Conservation (phyloP, 2,797 vertebrate species). For the Philypnodon macrostomus region DNA sequence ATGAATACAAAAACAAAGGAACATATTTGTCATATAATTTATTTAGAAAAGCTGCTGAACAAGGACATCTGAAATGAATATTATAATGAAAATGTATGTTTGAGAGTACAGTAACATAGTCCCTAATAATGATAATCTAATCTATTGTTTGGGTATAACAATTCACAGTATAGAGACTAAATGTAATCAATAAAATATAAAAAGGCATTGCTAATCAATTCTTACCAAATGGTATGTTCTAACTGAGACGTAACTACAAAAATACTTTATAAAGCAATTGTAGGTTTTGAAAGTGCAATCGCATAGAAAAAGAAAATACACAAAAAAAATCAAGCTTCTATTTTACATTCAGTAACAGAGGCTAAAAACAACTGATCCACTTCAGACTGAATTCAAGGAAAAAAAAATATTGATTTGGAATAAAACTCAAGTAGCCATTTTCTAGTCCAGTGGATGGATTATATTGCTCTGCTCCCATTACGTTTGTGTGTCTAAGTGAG, state of each 20-base stretch:
- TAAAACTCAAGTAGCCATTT: background rate
- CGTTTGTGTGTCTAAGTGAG: conserved; percentile 5
- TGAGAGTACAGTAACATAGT: too few species aligned
- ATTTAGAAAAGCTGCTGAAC: too few species aligned
- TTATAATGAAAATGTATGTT: too few species aligned
- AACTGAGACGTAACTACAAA: background rate
- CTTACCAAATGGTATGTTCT: background rate
- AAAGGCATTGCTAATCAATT: too few species aligned
- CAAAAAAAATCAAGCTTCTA: background rate
- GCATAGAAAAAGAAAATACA: background rate
- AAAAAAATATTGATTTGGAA: conserved; percentile 13
- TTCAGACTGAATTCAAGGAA: conserved; percentile 14
- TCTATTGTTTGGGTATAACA: too few species aligned
- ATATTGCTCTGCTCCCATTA: background rate
- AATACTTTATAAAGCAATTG: background rate
- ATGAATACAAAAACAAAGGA: too few species aligned
- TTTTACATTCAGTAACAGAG: background rate
- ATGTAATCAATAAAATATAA: too few species aligned
- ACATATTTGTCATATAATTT: too few species aligned
- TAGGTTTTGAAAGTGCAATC: background rate
- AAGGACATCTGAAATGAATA: too few species aligned
- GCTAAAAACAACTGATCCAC: conserved; percentile 5
- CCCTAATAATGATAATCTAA: too few species aligned
- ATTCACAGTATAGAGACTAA: too few species aligned
- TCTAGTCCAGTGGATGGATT: conserved; percentile 5